Evolutionary conservation across 1,140 invertebrate genomes (phyloP).

Genomic region (Zophobas atratus): DNA sequence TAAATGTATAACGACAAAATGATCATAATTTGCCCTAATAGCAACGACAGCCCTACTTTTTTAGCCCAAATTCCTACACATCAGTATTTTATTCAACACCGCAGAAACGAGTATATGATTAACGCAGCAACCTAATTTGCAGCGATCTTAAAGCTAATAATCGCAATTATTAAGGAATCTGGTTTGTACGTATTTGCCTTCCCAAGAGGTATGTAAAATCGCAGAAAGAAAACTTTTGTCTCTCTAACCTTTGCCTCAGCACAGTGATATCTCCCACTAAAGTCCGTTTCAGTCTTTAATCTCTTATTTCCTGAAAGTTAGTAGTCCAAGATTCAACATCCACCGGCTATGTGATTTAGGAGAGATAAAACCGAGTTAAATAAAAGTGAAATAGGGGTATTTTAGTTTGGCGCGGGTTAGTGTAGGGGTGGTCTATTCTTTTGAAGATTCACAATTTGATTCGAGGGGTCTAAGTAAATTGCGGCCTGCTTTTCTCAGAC

Average conservation of each 20-base stretch:
- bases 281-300: slow-evolving; percentile 57
- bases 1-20: no score
- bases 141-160: slow-evolving; percentile 1
- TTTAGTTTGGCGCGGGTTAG: slow-evolving; percentile 54
- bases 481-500: slow-evolving; percentile 61
- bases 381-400: slow-evolving; percentile 65
- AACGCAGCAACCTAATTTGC: background rate
- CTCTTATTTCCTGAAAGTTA: slow-evolving; percentile 63
- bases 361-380: slow-evolving; percentile 63
- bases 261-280: background rate
- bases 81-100: background rate
- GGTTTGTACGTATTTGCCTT: slow-evolving; percentile 13
- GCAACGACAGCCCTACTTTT: no score
- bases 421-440: slow-evolving; percentile 57
- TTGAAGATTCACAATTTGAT: slow-evolving; percentile 66
- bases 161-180: slow-evolving; percentile 12
- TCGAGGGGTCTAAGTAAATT: slow-evolving; percentile 66
- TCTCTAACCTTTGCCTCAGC: background rate
- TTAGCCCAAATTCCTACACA: background rate
- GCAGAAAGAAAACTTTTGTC: background rate
- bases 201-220: slow-evolving; percentile 2
- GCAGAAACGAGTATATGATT: background rate
- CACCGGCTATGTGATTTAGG: slow-evolving; percentile 59
- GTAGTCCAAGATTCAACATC: slow-evolving; percentile 60
- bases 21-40: no score